These are phyloP conservation scores for Vimba vimba DNA, from an alignment of 2,113 vertebrate genomes.

Conservation along the genomic window DNA sequence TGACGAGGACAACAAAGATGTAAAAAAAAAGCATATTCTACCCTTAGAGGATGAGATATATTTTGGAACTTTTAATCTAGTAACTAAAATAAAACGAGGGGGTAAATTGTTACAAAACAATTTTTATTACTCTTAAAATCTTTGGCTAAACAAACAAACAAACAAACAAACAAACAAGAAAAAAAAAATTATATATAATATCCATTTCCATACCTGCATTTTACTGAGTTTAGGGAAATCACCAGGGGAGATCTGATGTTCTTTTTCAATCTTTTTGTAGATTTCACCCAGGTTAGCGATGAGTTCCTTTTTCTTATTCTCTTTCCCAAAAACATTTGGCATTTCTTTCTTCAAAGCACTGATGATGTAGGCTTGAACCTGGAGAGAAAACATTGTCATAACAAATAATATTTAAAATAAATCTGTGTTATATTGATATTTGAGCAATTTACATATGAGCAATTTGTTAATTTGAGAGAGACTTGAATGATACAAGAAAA, in stretches of 20 bases:
- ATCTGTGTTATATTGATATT: neutral
- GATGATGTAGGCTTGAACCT: constrained; percentile 85
- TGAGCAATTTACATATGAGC: neutral
- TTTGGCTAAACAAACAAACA: too few relatives aligned
- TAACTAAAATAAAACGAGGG: neutral
- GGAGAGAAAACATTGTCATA: constrained; percentile 20
- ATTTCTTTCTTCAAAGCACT: constrained; percentile 83
- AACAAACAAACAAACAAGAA: too few relatives aligned
- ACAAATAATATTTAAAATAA: neutral
- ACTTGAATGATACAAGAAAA: too few relatives aligned
- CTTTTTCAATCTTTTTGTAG: constrained; percentile 80
- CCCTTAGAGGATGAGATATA: neutral
- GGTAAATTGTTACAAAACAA: neutral
- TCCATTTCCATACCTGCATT: constrained; percentile 77
- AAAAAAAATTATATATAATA: too few relatives aligned
- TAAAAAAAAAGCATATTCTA: neutral
- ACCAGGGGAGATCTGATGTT: constrained; percentile 81
- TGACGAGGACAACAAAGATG: neutral
- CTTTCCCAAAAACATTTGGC: constrained; percentile 83
- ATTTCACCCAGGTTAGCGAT: constrained; percentile 79
- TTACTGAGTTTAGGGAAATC: constrained; percentile 81
- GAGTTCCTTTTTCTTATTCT: constrained; percentile 84
- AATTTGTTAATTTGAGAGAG: neutral
- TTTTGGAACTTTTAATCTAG: neutral
- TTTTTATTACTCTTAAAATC: too few relatives aligned